Base-by-base conservation (phyloP, 2,113 vertebrate species). In the Rhinoptilus africanus region DNA sequence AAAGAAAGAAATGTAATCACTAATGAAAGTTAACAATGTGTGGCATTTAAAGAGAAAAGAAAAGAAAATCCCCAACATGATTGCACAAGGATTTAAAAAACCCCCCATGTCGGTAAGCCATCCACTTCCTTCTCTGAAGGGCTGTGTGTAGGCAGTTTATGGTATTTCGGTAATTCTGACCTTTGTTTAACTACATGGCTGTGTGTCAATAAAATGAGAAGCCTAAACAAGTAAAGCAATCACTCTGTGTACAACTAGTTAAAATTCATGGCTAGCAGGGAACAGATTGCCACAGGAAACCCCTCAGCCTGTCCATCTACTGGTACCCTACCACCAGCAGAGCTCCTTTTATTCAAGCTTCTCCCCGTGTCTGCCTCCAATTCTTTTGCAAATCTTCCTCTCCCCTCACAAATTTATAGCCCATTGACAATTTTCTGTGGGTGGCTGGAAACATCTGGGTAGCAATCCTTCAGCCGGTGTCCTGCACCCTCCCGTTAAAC, bases 321-420 rank as follows among this genome's bases (percentile, higher is more conserved):
- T 81, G 45, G 89, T 95, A 68, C 85, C 87, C 10, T 59, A 93
- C 96, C 96, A 96, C 96, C 94, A 96, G 80, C 95, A 87, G 96
- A 93, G 94, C 83, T 77, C 81, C 85, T 97, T 96, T 97, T 74
- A 96, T 95, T 73, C 50, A 63, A 50, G 47, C 21, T 72, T 97
- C 81, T 97, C 82, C 63, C 96, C 5, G 34, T 83, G 90, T 77
- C 91, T 77, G 75, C 76, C 84, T 84, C 91, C 89, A 92, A 92
- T 97, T 97, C 95, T 97, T 96, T 97, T 96, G 96, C 93, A 98
- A 98, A 97, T 96, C 91, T 97, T 96, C 91, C 91, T 96, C 69
- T 93, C 77, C 73, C 28, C 68, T 97, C 93, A 94, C 96, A 96
- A 97, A 95, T 97, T 95, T 98, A 97, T 97, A 95, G 77, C 85